Evolutionary conservation across 2,113 vertebrate genomes (phyloP), one percentile per base, ranked within the genome.

Genomic region (Ceyx melanurus): DNA sequence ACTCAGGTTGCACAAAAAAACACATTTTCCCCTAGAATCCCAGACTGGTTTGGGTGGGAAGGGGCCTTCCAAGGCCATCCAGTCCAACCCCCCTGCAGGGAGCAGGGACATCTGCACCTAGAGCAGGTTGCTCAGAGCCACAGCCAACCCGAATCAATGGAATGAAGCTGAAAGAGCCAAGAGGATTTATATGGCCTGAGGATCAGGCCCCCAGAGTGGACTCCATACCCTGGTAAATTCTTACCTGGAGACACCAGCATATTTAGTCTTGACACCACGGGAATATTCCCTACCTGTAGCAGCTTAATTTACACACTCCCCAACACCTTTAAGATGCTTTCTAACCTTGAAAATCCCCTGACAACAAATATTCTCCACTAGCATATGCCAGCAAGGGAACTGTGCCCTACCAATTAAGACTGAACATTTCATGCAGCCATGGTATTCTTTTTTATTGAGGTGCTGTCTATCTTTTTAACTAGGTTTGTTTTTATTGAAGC

Each of bases 381-480:
- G 81, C 92, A 92, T 88, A 94, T 60, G 89, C 88, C 91, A 93
- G 93, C 89, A 45, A 93, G 90, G 94, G 92, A 92, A 33, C 14
- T 14, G 78, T 70, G 90, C 87, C 9, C 62, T 46, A 82, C 92
- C 94, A 96, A 97, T 96, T 97, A 97, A 94, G 96, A 65, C 66
- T 50, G 86, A 96, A 82, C 93, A 95, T 91, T 96, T 90, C 93
- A 80, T 91, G 92, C 2, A 3, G 64, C 77, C 16, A 0, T 53
- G 82, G 83, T 96, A 96, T 95, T 81, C 22, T 82, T 95, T 95
- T 97, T 96, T 97, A 98, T 97, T 97, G 97, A 98, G 97, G 96
- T 96, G 96, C 96, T 96, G 94, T 93, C 93, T 70, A 93, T 97
- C 96, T 94, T 97, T 97, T 97, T 96, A 97, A 94, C 96, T 94